Conservation (phyloP, 2,113 vertebrate species). For the Ameiurus melas region DNA sequence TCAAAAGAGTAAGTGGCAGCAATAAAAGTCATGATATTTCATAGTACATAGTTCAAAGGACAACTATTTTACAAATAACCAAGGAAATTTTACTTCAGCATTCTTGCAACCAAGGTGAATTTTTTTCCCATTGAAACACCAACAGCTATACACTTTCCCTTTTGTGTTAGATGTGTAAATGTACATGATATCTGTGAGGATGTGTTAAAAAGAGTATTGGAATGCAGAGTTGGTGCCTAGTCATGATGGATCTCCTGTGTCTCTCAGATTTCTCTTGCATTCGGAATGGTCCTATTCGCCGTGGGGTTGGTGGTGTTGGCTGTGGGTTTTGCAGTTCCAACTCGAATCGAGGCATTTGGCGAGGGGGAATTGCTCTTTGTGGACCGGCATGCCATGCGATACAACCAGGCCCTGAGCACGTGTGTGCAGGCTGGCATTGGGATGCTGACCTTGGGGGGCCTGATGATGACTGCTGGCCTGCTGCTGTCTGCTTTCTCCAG, state of each 20-base stretch:
- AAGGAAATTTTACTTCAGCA: not conserved
- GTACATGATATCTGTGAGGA: not conserved
- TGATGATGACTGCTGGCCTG: constrained; percentile 76
- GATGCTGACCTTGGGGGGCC: constrained; percentile 84
- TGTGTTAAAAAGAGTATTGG: not conserved
- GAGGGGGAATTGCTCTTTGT: constrained; percentile 89
- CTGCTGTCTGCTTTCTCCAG: constrained; percentile 82
- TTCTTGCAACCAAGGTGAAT: not conserved
- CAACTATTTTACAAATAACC: not conserved
- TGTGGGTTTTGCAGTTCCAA: constrained; percentile 82
- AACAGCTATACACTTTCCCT: not conserved
- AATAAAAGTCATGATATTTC: not conserved
- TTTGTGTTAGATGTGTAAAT: not conserved
- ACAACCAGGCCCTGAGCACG: constrained; percentile 83
- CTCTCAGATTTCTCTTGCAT: constrained; percentile 84
- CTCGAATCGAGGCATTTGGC: constrained; percentile 89
- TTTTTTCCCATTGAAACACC: not conserved
- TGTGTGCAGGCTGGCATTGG: constrained; percentile 83
- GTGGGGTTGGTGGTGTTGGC: constrained; percentile 83
- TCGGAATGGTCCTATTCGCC: constrained; percentile 77
- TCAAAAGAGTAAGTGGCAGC: not conserved
- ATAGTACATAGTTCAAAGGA: not conserved
- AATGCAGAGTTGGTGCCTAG: not conserved
- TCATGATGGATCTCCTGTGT: not conserved
- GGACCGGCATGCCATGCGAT: constrained; percentile 81